Evolutionary conservation across 2,888 invertebrate genomes (phyloP), one percentile per base, ranked within the genome.

Genomic region (Cephus sareptanus): DNA sequence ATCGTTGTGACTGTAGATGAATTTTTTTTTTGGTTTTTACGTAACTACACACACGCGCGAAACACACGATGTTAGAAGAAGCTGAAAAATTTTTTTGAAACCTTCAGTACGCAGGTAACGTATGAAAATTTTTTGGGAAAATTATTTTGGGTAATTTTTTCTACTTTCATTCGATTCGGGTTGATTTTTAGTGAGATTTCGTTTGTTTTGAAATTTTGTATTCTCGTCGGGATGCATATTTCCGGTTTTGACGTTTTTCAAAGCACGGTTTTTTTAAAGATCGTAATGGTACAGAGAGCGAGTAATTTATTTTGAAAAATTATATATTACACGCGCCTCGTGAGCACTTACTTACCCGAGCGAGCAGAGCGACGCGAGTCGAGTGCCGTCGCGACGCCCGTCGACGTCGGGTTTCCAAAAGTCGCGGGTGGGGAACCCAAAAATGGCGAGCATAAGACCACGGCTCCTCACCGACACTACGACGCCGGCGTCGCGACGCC

Each of bases 331-430:
- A 23, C 56, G 56, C 56, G 56, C 56, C 56, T 56, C 56, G 56
- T 23, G 56, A 56, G 56, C 56, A 91, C 91, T 91, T 91, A 91
- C 91, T 90, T 91, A 91, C 89, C 90, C 89, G 91, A 91, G 89
- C 91, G 89, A 90, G 89, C 86, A 85, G 90, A 89, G 88, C 89
- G 89, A 90, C 91, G 89, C 90, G 89, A 89, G 89, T 89, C 90
- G 90, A 91, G 90, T 91, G 90, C 86, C 85, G 84, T 82, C 80
- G 79, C 81, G 82, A 81, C 79, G 82, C 79, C 73, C 76, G 78
- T 83, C 81, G 81, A 84, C 79, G 82, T 83, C 80, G 81, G 79
- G 81, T 81, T 73, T 82, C 82, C 79, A 77, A 83, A 83, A 83
- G 79, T 80, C 79, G 79, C 85, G 87, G 89, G 90, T 89, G 91